Evolutionary conservation across 2,113 vertebrate genomes (phyloP).

Genomic region (Sarotherodon lohbergeri): DNA sequence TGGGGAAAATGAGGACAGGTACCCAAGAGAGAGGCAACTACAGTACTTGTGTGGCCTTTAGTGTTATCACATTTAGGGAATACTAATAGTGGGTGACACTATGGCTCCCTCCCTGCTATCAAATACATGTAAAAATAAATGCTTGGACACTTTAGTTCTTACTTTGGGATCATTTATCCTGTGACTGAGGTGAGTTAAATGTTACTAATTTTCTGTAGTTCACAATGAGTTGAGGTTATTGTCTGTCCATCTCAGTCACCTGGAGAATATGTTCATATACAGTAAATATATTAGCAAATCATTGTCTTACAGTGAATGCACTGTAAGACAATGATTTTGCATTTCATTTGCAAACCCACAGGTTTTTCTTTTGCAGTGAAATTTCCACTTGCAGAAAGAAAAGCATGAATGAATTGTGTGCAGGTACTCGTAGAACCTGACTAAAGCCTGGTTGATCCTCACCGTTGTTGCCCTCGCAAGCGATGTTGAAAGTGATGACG

Average conservation of each 20-base stretch:
- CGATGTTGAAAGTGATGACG: background rate
- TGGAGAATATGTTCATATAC: background rate
- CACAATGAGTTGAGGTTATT: background rate
- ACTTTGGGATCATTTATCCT: background rate
- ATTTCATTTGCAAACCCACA: background rate
- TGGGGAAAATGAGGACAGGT: constrained; percentile 19
- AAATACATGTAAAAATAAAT: background rate
- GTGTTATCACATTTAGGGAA: background rate
- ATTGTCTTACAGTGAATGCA: background rate
- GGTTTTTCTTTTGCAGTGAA: background rate
- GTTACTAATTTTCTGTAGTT: background rate
- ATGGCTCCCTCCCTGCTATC: background rate
- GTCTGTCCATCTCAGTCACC: background rate
- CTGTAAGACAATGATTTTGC: too few relatives aligned
- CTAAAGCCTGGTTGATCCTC: background rate
- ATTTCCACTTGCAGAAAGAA: background rate
- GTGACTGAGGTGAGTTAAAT: background rate
- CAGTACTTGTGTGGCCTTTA: background rate
- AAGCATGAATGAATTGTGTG: background rate
- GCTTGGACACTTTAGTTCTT: background rate
- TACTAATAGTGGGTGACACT: constrained; percentile 27
- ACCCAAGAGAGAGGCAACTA: background rate
- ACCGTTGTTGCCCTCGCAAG: background rate
- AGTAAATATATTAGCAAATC: background rate
- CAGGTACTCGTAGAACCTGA: too few relatives aligned